These are phyloP conservation scores for Proterorhinus semilunaris DNA, from an alignment of 2,113 vertebrate species.

Conservation along the genomic window DNA sequence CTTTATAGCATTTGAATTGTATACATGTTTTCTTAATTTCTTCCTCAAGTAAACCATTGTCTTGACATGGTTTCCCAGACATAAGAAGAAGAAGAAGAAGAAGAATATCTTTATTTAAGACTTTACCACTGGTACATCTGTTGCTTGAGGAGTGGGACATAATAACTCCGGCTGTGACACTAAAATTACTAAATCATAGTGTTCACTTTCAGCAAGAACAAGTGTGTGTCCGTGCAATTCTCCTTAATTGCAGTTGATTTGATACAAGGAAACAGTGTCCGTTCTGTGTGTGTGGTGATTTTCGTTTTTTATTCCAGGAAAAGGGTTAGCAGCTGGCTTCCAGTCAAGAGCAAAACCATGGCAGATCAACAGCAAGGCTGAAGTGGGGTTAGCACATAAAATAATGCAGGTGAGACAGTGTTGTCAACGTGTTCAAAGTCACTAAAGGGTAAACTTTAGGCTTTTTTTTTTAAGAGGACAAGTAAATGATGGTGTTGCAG, in stretches of 20 bases:
- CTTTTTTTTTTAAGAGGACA: background rate
- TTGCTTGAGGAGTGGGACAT: constrained; percentile 15
- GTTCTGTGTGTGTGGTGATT: constrained; percentile 37
- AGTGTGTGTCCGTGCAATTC: constrained; percentile 27
- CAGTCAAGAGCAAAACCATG: constrained; percentile 46
- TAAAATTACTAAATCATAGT: constrained; percentile 39
- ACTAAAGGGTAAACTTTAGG: constrained; percentile 4
- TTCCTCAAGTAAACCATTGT: constrained; percentile 9
- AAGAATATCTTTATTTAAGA: too few species aligned
- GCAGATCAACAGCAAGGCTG: constrained; percentile 32
- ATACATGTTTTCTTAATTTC: background rate
- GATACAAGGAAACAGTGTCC: constrained; percentile 56
- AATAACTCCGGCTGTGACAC: constrained; percentile 20
- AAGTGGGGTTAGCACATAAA: constrained; percentile 28
- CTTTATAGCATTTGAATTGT: background rate
- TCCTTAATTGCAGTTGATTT: constrained; percentile 59
- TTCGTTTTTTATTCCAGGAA: constrained; percentile 44
- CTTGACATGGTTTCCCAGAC: constrained; percentile 20
- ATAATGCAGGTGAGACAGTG: constrained; percentile 13
- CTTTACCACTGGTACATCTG: constrained; percentile 28
- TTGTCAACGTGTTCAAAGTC: constrained; percentile 11
- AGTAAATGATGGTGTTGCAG: constrained; percentile 37
- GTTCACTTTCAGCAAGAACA: constrained; percentile 37
- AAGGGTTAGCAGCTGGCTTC: constrained; percentile 66
- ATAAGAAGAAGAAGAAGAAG: too few species aligned